Evolutionary conservation across 2,888 invertebrate species (phyloP), one percentile per base, ranked within the genome.

Genomic region (Meganola albula): DNA sequence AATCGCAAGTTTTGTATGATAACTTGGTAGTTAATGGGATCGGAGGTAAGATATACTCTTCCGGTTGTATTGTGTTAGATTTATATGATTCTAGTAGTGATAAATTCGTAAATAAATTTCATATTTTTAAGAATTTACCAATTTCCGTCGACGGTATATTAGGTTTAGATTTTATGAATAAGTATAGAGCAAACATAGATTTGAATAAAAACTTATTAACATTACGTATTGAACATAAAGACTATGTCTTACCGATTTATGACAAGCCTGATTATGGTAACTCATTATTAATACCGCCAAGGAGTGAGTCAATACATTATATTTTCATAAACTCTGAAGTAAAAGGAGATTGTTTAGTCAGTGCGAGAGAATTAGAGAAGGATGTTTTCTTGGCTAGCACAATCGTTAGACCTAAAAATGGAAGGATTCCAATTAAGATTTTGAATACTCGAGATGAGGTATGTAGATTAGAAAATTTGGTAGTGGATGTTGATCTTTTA

Each of bases 31-130:
- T 24, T 11, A 10, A 5, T 5, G 24, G 24, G 12, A 24, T 24
- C 10, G 24, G 24, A 10, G 24, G 24, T 24, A 12, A 10, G 10
- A 10, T 29, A 7, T 10, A 12, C 22, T 23, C 20, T 9, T 28
- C 31, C 7, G 34, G 38, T 9, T n/a, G n/a, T n/a, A n/a, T n/a
- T n/a, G n/a, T n/a, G n/a, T n/a, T n/a, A n/a, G n/a, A n/a, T n/a
- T n/a, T n/a, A n/a, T 38, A 12, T 34, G 34, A 16, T 24, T 26
- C 24, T 12, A 16, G 23, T 14, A 10, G 12, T 10, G 9, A 22
- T 22, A 25, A 20, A 10, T 29, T 37, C 12, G n/a, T 11, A 11
- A 30, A 38, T 27, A 38, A 38, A 21, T 40, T 40, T 30, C 30
- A 27, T 21, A 27, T 33, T 6, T 40, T 36, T 24, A 20, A 35